Evolutionary conservation across 2,113 vertebrate genomes (phyloP).

Genomic region (Bufo gargarizans): DNA sequence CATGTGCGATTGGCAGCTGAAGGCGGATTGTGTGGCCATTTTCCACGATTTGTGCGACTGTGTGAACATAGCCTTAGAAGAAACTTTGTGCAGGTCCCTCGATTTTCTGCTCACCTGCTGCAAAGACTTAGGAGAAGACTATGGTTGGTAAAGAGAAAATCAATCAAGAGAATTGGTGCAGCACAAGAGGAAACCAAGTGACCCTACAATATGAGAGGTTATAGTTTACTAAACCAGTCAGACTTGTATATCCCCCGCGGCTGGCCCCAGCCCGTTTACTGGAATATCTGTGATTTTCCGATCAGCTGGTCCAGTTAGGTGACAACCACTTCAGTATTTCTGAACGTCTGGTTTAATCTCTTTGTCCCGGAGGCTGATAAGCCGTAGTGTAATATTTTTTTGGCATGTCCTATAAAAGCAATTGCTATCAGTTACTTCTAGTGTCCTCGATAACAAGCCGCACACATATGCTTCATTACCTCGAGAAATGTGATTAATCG

Average conservation of each 20-base stretch:
- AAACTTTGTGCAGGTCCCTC: no score
- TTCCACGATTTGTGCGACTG: no score
- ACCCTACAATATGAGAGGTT: not conserved
- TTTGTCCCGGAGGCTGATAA: not conserved
- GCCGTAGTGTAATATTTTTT: not conserved
- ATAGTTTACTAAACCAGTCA: not conserved
- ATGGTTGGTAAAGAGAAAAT: not conserved
- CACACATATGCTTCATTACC: constrained; percentile 28
- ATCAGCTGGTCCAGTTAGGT: not conserved
- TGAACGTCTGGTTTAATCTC: not conserved
- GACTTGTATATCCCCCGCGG: not conserved
- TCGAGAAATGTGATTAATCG: constrained; percentile 44
- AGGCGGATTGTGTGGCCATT: no score
- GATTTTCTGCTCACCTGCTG: no score
- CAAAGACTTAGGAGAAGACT: no score
- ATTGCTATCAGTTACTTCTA: constrained; percentile 12
- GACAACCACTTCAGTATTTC: not conserved
- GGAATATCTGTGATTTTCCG: not conserved
- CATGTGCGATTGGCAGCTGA: no score
- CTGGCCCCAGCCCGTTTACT: no score
- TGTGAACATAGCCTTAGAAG: no score
- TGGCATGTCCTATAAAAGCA: not conserved
- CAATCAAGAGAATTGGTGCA: not conserved
- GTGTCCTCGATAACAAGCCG: constrained; percentile 29
- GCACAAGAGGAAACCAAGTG: not conserved